Base-by-base conservation (phyloP, 2,113 vertebrate species). In the Zingel zingel region DNA sequence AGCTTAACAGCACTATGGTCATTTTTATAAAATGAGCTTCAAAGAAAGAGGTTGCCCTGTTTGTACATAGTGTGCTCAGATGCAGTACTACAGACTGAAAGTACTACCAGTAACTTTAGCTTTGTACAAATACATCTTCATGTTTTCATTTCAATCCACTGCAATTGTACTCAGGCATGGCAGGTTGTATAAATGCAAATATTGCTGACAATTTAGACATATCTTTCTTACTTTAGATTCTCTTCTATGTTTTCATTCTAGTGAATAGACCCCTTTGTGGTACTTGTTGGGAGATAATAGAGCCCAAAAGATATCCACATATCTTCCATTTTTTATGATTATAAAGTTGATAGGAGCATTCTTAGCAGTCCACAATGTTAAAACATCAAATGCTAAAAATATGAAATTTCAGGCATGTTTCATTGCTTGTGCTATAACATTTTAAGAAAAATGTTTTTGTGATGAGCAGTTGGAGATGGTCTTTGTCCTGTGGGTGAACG, bases 201-300 rank as follows among this genome's bases (percentile, higher is more conserved):
- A 30, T 14, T 33, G 33, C 15, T 39, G 61, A 64, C 21, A 50
- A 8, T 19, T 51, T 2, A 5, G 27, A 14, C 45, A 27, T 53
- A 43, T 79, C 65, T 59, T 58, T 74, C 27, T 33, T 16, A 25
- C 53, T 51, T 27, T 27, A 59, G 33, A 21, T n/a, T 67, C 39
- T 50, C 21, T 48, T 14, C 6, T 13, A 16, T 14, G 33, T 30
- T 47, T 71, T 47, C 7, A 66, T 59, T 59, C 13, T 21, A 3
- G 3, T 48, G 18, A 23, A 25, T 5, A 39, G 5, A 25, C 5
- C 7, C n/a, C 3, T 59, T 51, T 51, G 25, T 48, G 16, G 7
- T 27, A 4, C 2, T 3, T 48, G 10, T 6, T 67, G 13, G 6
- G 45, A 81, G 48, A 71, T 30, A 64, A 23, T 59, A 23, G 18